A percentile compares a stretch with the other conserved stretches of the same genome.
phyloP scores from a whole-genome alignment of 2,797 vertebrate species.

The Alca torda region DNA sequence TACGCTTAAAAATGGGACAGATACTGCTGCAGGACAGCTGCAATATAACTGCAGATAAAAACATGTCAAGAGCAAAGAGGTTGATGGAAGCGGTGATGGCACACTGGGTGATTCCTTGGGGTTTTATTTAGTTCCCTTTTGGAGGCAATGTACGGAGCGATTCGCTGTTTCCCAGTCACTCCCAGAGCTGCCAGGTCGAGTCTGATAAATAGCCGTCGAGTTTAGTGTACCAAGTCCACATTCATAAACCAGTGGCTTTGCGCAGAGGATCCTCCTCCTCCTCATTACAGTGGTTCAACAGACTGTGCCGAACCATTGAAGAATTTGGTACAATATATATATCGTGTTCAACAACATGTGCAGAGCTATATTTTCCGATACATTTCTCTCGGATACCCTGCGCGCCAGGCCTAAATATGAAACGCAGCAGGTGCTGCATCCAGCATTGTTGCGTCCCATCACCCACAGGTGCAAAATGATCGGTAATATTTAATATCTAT shows the following conservation, averaged over 20 bases:
- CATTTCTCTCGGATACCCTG: not conserved
- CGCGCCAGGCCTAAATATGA: not conserved
- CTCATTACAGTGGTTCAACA: not conserved
- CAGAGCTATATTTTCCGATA: not conserved
- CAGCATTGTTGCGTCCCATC: not conserved
- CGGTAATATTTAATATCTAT: not conserved
- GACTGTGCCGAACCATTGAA: not conserved
- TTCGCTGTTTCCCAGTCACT: conserved; percentile 1
- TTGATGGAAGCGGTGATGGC: not conserved
- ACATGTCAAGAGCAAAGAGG: not conserved
- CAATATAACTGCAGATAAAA: not conserved
- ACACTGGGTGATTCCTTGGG: not conserved
- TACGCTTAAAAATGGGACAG: not conserved
- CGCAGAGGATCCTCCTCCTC: not conserved
- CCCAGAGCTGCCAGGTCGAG: not conserved
- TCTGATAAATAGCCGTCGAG: not conserved
- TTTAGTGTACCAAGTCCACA: not conserved
- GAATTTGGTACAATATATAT: not conserved
- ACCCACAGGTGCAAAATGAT: not conserved
- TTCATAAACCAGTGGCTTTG: not conserved
- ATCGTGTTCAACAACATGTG: not conserved
- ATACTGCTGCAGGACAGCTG: not conserved
- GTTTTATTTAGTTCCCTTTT: not conserved
- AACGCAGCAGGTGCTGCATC: not conserved
- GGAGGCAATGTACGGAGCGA: not conserved